These are phyloP conservation scores for Cataglyphis albicans DNA, from an alignment of 2,888 invertebrate species.

Conservation along the genomic window DNA sequence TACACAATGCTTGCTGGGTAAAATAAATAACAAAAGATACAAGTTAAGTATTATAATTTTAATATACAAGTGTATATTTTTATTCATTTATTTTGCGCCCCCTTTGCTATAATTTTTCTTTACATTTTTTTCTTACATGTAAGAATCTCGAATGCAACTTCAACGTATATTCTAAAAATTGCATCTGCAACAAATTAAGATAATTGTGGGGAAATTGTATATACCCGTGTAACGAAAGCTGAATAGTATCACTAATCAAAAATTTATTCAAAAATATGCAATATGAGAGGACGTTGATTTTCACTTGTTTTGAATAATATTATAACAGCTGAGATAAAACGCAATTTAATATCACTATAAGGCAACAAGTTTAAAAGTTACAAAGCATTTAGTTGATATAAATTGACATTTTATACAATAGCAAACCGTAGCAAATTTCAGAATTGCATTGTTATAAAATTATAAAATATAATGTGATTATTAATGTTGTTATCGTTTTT, in stretches of 20 bases:
- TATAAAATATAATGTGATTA: background rate
- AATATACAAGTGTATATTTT: slow-evolving; percentile 5
- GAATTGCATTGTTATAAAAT: slow-evolving; percentile 6
- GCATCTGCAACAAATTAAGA: background rate
- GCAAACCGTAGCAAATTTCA: background rate
- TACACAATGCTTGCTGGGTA: slow-evolving; percentile 58
- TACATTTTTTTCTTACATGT: background rate
- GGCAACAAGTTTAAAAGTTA: slow-evolving; percentile 1
- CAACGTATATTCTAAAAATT: background rate
- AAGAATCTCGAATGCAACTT: background rate
- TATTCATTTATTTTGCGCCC: background rate
- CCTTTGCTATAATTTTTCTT: background rate
- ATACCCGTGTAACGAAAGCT: background rate
- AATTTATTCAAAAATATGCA: background rate
- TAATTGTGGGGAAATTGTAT: background rate
- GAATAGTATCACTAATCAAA: background rate
- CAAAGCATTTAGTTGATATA: background rate
- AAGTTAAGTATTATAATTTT: slow-evolving; percentile 65
- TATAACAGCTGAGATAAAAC: slow-evolving; percentile 21
- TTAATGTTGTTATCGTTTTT: background rate
- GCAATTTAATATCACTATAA: slow-evolving; percentile 15
- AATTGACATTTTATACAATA: slow-evolving; percentile 1
- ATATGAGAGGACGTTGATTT: slow-evolving; percentile 3
- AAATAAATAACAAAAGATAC: slow-evolving; percentile 45
- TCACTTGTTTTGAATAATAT: slow-evolving; percentile 9